phyloP scores from a whole-genome alignment of 1,140 invertebrate genomes.

The Euwallacea fornicatus region DNA sequence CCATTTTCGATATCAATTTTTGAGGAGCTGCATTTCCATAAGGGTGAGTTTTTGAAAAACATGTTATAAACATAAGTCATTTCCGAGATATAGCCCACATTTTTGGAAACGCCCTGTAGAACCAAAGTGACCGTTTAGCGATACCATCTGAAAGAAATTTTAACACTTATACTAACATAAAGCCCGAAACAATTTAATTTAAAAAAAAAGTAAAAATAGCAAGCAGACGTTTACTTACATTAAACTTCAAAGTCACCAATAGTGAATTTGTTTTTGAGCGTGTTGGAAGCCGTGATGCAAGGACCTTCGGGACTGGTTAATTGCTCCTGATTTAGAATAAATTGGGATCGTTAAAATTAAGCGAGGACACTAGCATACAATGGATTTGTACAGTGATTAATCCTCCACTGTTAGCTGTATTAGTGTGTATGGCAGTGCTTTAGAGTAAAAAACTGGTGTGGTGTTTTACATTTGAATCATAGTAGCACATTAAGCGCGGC shows the following conservation, averaged over 20 bases:
- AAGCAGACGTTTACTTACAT: constrained; percentile 48
- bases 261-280: constrained; percentile 55
- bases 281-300: constrained; percentile 52
- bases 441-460: not conserved
- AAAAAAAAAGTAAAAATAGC: not conserved
- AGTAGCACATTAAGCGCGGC: not conserved
- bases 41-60: too few relatives aligned
- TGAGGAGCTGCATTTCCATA: too few relatives aligned
- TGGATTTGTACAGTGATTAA: not conserved
- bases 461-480: constrained; percentile 6
- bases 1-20: too few relatives aligned
- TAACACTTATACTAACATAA: too few relatives aligned
- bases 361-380: not conserved
- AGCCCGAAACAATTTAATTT: not conserved
- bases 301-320: constrained; percentile 53
- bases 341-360: constrained; percentile 14
- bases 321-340: constrained; percentile 48
- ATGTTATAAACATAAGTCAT: too few relatives aligned
- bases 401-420: too few relatives aligned
- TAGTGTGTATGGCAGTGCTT: not conserved
- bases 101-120: too few relatives aligned
- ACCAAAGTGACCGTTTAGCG: too few relatives aligned
- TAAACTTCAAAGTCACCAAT: constrained; percentile 55
- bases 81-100: too few relatives aligned
- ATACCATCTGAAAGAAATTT: too few relatives aligned